Base-by-base conservation (phyloP, 2,888 invertebrate genomes). In the Drosophila lutescens region DNA sequence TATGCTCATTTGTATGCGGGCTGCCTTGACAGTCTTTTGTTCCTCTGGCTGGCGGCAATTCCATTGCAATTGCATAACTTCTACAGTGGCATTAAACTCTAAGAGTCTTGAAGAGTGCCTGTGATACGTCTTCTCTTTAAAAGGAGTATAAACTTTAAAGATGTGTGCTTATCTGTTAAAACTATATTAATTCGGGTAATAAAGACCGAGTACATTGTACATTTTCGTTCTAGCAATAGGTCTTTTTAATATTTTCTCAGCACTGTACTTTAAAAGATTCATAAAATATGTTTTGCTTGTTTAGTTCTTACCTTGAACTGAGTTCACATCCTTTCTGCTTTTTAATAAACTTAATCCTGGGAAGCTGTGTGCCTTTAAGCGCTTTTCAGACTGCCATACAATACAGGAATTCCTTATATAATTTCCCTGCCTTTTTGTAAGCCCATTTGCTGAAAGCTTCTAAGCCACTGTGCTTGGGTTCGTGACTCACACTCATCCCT, bases 41-140 rank as follows among this genome's bases (percentile, higher is more conserved):
- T 38, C 68, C 13, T n/a, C n/a, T 17, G 20, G 17, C 58, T 17
- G 34, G 15, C 20, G 41, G 41, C 56, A 57, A 23, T 67, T 47
- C 41, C 36, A 30, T 17, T 41, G 56, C 56, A 67, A 67, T 67
- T 68, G 69, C 68, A 66, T 66, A 67, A 66, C 67, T 13, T 17
- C 13, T 20, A 32, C 17, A 49, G 49, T 34, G 32, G 12, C 49
- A 34, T 49, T 34, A 13, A 47, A 15, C n/a, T 30, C n/a, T 2
- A 1, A 13, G 13, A n/a, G 20, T 5, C n/a, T 8, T 6, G 2
- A 26, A 6, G 23, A 44, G 8, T 4, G 13, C 44, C 2, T 4
- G 2, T 47, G 12, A 30, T 47, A 10, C n/a, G 9, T 2, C 12
- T 30, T 7, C 6, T 26, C 8, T 7, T 30, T 30, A 30, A 30